A percentile compares a stretch with the other conserved stretches of the same genome.
Evolutionary conservation across 2,888 invertebrate genomes (phyloP).

Genomic region (Leistus spinibarbis): DNA sequence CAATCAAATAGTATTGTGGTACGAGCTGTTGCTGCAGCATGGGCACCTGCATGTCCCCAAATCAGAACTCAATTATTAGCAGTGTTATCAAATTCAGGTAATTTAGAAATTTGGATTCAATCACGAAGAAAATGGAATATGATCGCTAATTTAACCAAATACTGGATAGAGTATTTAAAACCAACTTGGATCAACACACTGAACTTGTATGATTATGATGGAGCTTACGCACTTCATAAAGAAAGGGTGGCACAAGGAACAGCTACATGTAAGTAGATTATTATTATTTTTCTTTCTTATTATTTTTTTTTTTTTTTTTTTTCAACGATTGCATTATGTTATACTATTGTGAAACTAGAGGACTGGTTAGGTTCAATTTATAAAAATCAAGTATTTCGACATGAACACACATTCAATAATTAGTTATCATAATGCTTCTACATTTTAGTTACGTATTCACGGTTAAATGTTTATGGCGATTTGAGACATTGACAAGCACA

Average conservation of each 20-base stretch:
- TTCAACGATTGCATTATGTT: no score
- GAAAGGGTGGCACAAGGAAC: slow-evolving; percentile 5
- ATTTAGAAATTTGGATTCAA: slow-evolving; percentile 50
- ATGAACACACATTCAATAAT: no score
- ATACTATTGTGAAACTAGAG: no score
- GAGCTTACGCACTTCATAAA: slow-evolving; percentile 6
- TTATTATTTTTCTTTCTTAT: no score
- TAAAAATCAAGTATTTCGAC: no score
- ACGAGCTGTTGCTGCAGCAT: slow-evolving; percentile 46
- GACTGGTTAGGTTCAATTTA: no score
- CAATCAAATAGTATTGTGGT: slow-evolving; percentile 42
- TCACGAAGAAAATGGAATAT: slow-evolving; percentile 47
- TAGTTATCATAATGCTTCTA: no score
- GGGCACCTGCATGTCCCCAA: slow-evolving; percentile 47
- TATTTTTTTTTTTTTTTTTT: background rate
- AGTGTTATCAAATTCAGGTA: slow-evolving; percentile 49
- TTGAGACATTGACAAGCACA: no score
- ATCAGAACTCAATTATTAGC: slow-evolving; percentile 43
- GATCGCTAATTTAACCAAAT: slow-evolving; percentile 49
- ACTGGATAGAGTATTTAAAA: slow-evolving; percentile 46
- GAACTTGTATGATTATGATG: background rate
- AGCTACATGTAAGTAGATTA: slow-evolving; percentile 16
- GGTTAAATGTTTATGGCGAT: no score
- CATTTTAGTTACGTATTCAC: no score
- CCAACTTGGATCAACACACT: slow-evolving; percentile 44